Percentiles rank a stretch among this genome's conserved stretches.
Conservation (phyloP, 2,113 vertebrate genomes). For the Phalacrocorax aristotelis region DNA sequence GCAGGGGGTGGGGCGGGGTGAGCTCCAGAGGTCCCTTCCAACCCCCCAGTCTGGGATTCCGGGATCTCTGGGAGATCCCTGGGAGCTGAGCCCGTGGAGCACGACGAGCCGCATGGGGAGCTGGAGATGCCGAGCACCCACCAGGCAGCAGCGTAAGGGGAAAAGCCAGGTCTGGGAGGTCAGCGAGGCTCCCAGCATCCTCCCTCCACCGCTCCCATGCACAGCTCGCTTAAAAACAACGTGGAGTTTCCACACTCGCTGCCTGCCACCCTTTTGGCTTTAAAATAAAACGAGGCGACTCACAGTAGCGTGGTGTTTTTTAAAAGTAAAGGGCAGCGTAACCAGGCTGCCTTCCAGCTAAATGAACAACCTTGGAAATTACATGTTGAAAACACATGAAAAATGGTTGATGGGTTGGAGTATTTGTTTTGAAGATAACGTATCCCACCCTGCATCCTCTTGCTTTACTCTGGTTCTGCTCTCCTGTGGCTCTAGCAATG, state of each 20-base stretch:
- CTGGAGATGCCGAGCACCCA: background rate
- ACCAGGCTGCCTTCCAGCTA: background rate
- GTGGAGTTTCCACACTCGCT: rapidly evolving
- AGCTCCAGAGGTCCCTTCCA: too few relatives aligned
- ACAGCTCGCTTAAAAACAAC: rapidly evolving
- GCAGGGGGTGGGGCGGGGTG: too few relatives aligned
- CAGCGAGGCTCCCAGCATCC: rapidly evolving
- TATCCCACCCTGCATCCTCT: background rate
- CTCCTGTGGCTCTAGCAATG: background rate
- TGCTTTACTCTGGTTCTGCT: background rate
- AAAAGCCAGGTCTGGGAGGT: background rate
- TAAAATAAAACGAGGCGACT: background rate
- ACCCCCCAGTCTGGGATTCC: too few relatives aligned
- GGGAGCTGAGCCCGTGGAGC: background rate
- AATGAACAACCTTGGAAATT: background rate
- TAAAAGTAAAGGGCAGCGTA: background rate
- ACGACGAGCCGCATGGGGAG: rapidly evolving
- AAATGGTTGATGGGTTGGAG: background rate
- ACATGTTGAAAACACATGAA: background rate
- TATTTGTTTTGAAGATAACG: background rate
- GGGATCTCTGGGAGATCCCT: too few relatives aligned
- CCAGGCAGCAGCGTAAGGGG: background rate
- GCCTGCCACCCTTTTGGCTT: background rate
- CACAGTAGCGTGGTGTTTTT: background rate
- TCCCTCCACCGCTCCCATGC: rapidly evolving